Evolutionary conservation across 1,140 invertebrate species (phyloP), one percentile per base, ranked within the genome.

Genomic region (Homalodisca vitripennis): DNA sequence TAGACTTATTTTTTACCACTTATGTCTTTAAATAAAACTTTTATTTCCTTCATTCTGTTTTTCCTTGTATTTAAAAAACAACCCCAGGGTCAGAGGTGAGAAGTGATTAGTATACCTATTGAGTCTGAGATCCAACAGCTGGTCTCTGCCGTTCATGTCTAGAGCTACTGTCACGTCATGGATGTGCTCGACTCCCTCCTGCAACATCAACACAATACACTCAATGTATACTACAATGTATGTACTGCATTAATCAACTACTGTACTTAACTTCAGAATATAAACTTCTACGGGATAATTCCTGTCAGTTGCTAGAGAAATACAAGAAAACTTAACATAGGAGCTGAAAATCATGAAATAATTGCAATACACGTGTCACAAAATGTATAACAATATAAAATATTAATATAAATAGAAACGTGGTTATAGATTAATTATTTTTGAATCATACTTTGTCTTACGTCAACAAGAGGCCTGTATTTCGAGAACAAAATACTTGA

Each of bases 121-220:
- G 71, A 92, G 83, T 74, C 87, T 83, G 60, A 94, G 82, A 79
- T 94, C 91, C 74, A 93, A 80, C 65, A 88, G 78, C 51, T 88
- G 83, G 62, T 88, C 82, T 75, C 86, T 80, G 27, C 86, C 88
- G 73, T 89, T 84, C 41, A 91, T 78, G 72, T 84, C 82, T 75
- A 92, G 83, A 51, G 80, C 85, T 67, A 94, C 80, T 69, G 84
- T 88, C 75, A 94, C 79, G 75, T 89, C 84, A 68, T 87, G 82
- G 68, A 86, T 80, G 78, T 94, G 91, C 29, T 68, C 60, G 17
- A 83, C 80, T 66, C 86, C 86, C 72, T 85, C 83, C 90, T 92
- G 82, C 32, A 87, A 84, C 70, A 73, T 72, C 65, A 77, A 70
- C n/a, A n/a, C n/a, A n/a, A n/a, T n/a, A 77, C 74, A 26, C n/a